A percentile compares a stretch with the other conserved stretches of the same genome.
Conservation (phyloP, 2,113 vertebrate genomes). For the Microcebus jonahi region DNA sequence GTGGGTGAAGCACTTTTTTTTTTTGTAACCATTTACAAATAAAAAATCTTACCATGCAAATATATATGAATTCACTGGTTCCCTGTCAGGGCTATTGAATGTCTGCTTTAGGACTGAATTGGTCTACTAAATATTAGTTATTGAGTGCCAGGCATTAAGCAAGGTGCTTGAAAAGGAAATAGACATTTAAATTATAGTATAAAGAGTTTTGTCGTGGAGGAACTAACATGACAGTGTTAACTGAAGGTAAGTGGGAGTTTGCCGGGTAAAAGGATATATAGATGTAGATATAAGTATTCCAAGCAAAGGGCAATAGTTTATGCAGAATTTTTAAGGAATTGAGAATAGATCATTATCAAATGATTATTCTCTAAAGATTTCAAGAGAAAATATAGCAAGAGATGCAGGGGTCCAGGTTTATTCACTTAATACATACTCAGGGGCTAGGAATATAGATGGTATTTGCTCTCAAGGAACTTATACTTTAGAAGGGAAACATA, state of each 20-base stretch:
- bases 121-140: background rate
- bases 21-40: background rate
- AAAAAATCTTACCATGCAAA: background rate
- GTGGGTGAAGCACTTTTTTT: too few relatives aligned
- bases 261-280: background rate
- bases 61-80: background rate
- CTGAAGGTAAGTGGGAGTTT: background rate
- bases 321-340: background rate
- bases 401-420: background rate
- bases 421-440: background rate
- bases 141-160: background rate
- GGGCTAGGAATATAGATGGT: background rate
- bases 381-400: background rate
- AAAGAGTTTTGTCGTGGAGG: background rate
- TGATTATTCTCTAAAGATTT: background rate
- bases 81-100: background rate
- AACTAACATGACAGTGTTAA: background rate
- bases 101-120: background rate
- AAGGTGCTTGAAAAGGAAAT: background rate
- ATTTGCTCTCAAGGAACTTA: background rate
- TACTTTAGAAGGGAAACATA: background rate
- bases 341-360: background rate
- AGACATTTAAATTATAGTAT: background rate
- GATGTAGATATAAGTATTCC: background rate
- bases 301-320: background rate